A percentile compares a stretch with the other conserved stretches of the same genome.
phyloP scores from a whole-genome alignment of 2,888 invertebrate genomes.

The Polydesmus complanatus region DNA sequence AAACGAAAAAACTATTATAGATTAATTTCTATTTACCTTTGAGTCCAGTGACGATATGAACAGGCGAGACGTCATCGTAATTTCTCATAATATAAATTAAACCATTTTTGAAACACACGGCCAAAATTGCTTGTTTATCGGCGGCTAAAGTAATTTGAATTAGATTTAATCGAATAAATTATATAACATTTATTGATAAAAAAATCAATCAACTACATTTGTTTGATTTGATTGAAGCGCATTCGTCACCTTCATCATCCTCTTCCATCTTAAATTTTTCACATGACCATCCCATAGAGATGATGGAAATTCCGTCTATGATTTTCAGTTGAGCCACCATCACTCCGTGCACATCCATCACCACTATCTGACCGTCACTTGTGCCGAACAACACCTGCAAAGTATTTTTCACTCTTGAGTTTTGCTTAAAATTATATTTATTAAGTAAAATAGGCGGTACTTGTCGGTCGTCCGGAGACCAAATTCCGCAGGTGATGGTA shows the following conservation, averaged over 20 bases:
- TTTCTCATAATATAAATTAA: slow-evolving; percentile 74
- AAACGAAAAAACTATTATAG: too few species aligned
- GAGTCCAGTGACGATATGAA: slow-evolving; percentile 60
- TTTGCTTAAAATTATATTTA: too few species aligned
- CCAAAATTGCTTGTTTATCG: slow-evolving; percentile 57
- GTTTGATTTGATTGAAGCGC: too few species aligned
- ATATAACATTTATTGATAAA: too few species aligned
- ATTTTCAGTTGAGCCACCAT: slow-evolving; percentile 87
- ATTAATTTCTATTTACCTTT: slow-evolving; percentile 27
- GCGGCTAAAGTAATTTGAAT: too few species aligned
- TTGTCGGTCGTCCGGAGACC: slow-evolving; percentile 95
- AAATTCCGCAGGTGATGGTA: slow-evolving; percentile 88
- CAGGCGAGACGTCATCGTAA: slow-evolving; percentile 86
- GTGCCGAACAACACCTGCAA: slow-evolving; percentile 81
- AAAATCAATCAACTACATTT: background rate
- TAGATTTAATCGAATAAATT: too few species aligned
- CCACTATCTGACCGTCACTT: slow-evolving; percentile 82
- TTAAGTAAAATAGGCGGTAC: too few species aligned
- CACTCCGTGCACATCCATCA: slow-evolving; percentile 89
- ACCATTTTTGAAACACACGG: slow-evolving; percentile 80
- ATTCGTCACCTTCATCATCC: slow-evolving; percentile 24
- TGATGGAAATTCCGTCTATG: slow-evolving; percentile 65
- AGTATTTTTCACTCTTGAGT: too few species aligned
- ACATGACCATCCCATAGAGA: slow-evolving; percentile 90
- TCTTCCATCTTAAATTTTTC: slow-evolving; percentile 98